A percentile compares a stretch with the other conserved stretches of the same genome.
Conservation (phyloP, 2,888 invertebrate genomes). For the Machimus atricapillus region DNA sequence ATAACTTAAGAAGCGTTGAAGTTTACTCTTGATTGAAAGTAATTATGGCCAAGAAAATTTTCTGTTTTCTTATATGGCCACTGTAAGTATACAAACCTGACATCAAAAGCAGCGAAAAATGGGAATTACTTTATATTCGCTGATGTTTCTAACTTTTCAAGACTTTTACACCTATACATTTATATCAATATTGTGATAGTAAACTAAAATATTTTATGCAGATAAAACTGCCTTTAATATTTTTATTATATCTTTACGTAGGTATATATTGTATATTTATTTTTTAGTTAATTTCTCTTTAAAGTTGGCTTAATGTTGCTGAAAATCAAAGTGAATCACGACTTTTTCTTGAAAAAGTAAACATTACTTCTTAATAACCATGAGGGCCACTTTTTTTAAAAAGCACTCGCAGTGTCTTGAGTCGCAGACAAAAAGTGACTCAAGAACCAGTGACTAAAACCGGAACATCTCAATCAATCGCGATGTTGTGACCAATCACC, state of each 20-base stretch:
- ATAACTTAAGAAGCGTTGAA: not conserved
- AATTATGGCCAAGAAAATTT: not conserved
- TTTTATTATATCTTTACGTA: too few relatives aligned
- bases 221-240: too few relatives aligned
- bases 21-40: not conserved
- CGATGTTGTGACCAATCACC: not conserved
- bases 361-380: not conserved
- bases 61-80: not conserved
- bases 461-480: conserved; percentile 12
- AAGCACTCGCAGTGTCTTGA: not conserved
- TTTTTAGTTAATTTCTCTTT: not conserved
- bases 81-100: too few relatives aligned
- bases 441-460: conserved; percentile 1
- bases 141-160: too few relatives aligned
- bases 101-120: too few relatives aligned
- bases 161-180: too few relatives aligned
- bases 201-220: too few relatives aligned
- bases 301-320: not conserved
- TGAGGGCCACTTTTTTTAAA: not conserved
- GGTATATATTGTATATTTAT: too few relatives aligned
- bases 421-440: not conserved
- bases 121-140: too few relatives aligned
- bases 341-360: not conserved
- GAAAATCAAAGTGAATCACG: not conserved
- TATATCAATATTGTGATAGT: too few relatives aligned